Evolutionary conservation across 2,113 vertebrate genomes (phyloP).

Genomic region (Corythaixoides concolor): DNA sequence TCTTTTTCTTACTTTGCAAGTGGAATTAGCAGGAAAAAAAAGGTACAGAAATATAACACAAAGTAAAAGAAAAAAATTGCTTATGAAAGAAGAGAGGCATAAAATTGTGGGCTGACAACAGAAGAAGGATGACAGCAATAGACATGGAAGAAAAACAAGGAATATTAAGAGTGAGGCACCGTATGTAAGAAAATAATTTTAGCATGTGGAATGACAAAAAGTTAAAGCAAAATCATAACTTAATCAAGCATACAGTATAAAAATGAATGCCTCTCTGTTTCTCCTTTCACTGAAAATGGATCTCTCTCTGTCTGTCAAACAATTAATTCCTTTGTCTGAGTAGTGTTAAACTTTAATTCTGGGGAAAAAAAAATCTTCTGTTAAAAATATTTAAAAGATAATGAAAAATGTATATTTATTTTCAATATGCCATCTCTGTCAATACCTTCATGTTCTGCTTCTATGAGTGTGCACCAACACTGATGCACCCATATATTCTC

Average conservation of each 20-base stretch:
- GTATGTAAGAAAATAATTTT: not conserved
- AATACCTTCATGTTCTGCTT: not conserved
- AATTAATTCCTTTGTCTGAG: not conserved
- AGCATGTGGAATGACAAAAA: not conserved
- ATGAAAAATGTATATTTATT: not conserved
- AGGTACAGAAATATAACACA: not conserved
- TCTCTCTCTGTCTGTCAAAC: not conserved
- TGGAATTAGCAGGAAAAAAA: not conserved
- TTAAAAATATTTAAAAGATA: not conserved
- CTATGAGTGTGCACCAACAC: fast-evolving
- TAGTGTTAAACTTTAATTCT: not conserved
- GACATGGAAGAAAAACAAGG: not conserved
- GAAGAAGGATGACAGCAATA: not conserved
- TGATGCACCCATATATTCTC: not conserved
- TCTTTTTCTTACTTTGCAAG: not conserved
- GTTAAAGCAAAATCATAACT: not conserved
- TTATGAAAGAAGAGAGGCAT: not conserved
- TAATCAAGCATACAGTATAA: not conserved
- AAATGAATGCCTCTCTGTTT: not conserved
- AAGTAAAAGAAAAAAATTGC: not conserved
- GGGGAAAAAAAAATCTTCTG: not conserved
- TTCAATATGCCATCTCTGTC: not conserved
- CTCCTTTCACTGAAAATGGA: not conserved
- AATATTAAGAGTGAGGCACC: not conserved
- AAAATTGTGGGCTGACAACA: not conserved